These are phyloP conservation scores for Leguminivora glycinivorella DNA, from an alignment of 1,140 invertebrate species.

Conservation along the genomic window DNA sequence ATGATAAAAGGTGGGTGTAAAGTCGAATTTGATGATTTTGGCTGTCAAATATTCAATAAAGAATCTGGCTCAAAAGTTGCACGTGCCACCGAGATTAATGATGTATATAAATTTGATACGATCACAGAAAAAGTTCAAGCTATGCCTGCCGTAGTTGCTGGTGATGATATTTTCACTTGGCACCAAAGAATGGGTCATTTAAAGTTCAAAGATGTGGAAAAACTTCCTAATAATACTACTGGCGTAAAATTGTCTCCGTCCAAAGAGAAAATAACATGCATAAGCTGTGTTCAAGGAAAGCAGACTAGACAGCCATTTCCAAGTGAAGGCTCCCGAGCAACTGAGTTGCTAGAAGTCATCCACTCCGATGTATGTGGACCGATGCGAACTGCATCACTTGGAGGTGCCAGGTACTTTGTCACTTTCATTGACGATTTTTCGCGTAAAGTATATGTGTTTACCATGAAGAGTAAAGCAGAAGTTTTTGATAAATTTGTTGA, in stretches of 20 bases:
- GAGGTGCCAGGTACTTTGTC: conserved; percentile 62
- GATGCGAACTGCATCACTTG: conserved; percentile 47
- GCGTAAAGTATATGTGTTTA: conserved; percentile 46
- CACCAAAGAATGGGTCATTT: no score
- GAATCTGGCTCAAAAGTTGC: conserved; percentile 40
- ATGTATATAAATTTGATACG: conserved; percentile 43
- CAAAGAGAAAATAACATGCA: conserved; percentile 38
- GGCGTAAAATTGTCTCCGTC: conserved; percentile 35
- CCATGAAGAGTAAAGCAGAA: conserved; percentile 58
- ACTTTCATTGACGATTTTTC: conserved; percentile 59
- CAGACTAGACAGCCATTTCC: conserved; percentile 47
- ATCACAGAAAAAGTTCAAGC: conserved; percentile 34
- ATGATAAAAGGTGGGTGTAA: conserved; percentile 46
- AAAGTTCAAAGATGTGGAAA: conserved; percentile 37
- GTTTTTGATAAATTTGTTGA: conserved; percentile 44
- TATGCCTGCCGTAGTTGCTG: conserved; percentile 33
- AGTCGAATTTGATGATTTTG: conserved; percentile 42
- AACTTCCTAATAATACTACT: conserved; percentile 35
- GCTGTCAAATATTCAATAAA: conserved; percentile 44
- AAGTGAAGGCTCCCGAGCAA: conserved; percentile 39
- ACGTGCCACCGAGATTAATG: conserved; percentile 41
- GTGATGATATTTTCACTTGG: conserved; percentile 39
- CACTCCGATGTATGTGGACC: conserved; percentile 67
- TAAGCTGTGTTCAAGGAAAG: conserved; percentile 50
- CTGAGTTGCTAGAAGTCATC: conserved; percentile 50